These are phyloP conservation scores for Oryzias dopingdopingensis DNA, from an alignment of 2,797 vertebrate species.

Conservation along the genomic window DNA sequence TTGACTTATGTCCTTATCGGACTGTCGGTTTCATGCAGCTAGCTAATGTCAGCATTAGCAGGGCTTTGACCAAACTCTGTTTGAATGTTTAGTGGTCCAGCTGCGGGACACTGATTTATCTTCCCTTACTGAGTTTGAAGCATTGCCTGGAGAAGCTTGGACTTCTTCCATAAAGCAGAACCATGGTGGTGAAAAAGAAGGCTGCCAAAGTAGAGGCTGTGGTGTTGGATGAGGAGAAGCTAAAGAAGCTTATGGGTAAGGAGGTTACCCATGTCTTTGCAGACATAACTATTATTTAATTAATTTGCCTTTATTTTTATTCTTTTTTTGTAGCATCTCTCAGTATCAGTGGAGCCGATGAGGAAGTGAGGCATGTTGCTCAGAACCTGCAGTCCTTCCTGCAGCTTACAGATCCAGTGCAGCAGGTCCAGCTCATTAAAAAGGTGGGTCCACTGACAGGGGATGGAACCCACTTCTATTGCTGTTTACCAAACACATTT, in stretches of 20 bases:
- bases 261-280: background rate
- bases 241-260: slow-evolving; percentile 81
- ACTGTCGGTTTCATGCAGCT: too few relatives aligned
- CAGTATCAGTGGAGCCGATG: slow-evolving; percentile 75
- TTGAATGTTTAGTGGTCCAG: background rate
- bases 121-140: background rate
- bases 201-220: slow-evolving; percentile 81
- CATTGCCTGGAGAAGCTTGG: slow-evolving; percentile 1
- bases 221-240: slow-evolving; percentile 74
- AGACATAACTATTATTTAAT: background rate
- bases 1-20: too few relatives aligned
- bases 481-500: background rate
- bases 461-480: background rate
- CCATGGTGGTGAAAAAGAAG: slow-evolving; percentile 94
- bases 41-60: too few relatives aligned
- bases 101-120: background rate
- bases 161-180: slow-evolving; percentile 18
- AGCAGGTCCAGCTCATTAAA: slow-evolving; percentile 88
- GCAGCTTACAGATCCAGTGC: slow-evolving; percentile 81
- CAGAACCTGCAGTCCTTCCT: slow-evolving; percentile 82
- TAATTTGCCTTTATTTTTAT: background rate
- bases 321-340: slow-evolving; percentile 52
- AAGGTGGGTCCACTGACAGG: slow-evolving; percentile 66
- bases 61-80: too few relatives aligned
- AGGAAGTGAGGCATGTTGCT: slow-evolving; percentile 76